These are phyloP conservation scores for Drosophila erecta DNA, from an alignment of 1,140 invertebrate species.

Conservation along the genomic window DNA sequence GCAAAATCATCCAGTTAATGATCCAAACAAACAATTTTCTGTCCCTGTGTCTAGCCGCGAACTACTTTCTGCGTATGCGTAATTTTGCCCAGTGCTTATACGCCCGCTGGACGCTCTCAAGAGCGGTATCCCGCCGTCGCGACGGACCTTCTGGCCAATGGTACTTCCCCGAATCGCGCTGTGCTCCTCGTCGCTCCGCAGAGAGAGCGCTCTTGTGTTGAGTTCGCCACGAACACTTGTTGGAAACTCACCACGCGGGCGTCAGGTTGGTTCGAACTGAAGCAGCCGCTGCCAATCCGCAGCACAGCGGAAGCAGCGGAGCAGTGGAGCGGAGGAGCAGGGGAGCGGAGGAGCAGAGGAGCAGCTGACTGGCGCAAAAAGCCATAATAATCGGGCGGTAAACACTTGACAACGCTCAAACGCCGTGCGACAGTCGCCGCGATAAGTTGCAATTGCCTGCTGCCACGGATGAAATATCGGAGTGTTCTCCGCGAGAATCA, in stretches of 20 bases:
- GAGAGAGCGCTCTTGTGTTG: conserved; percentile 42
- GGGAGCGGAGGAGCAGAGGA: conserved; percentile 23
- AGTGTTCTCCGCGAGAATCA: conserved; percentile 19
- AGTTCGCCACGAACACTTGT: conserved; percentile 66
- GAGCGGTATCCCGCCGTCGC: conserved; percentile 32
- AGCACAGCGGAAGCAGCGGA: conserved; percentile 40
- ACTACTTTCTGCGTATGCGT: neutral
- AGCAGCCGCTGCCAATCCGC: conserved; percentile 35
- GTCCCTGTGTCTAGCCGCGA: neutral
- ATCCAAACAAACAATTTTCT: too few species aligned
- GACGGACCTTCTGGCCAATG: conserved; percentile 19
- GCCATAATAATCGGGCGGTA: conserved; percentile 70
- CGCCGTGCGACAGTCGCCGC: conserved; percentile 67
- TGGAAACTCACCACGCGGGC: conserved; percentile 70
- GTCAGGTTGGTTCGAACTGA: conserved; percentile 48
- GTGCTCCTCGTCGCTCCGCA: conserved; percentile 17
- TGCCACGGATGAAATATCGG: conserved; percentile 22
- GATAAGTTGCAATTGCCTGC: conserved; percentile 67
- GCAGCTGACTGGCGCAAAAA: conserved; percentile 63
- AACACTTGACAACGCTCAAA: conserved; percentile 69
- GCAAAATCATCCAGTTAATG: too few species aligned
- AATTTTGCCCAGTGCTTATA: conserved; percentile 21
- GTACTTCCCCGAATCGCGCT: neutral
- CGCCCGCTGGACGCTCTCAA: neutral
- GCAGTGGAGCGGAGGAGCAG: conserved; percentile 36